A percentile compares a stretch with the other conserved stretches of the same genome.
phyloP scores from a whole-genome alignment of 2,888 invertebrate species.

The Aphodius sticticus region DNA sequence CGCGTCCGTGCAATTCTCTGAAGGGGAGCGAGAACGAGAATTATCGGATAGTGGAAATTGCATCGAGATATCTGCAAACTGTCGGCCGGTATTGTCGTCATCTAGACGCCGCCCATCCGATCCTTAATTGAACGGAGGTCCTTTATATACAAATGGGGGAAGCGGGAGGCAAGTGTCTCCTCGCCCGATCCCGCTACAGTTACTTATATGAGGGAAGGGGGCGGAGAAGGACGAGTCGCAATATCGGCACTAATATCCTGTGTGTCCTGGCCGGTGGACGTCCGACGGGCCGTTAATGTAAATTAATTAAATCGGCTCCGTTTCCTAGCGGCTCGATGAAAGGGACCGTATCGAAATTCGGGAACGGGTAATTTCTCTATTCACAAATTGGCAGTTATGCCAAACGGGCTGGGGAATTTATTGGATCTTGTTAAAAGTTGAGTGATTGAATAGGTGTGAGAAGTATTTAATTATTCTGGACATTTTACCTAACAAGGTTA shows the following conservation, averaged over 20 bases:
- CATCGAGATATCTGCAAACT: slow-evolving; percentile 18
- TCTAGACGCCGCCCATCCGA: slow-evolving; percentile 5
- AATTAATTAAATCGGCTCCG: neutral
- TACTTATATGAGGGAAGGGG: neutral
- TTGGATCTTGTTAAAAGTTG: too few relatives aligned
- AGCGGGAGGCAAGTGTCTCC: neutral
- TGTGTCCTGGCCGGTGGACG: neutral
- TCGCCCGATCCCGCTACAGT: neutral
- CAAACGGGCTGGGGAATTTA: too few relatives aligned
- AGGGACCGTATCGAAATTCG: neutral
- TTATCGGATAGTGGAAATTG: slow-evolving; percentile 13
- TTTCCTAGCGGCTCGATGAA: neutral
- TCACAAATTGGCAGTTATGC: too few relatives aligned
- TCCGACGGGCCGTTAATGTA: neutral
- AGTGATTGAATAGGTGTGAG: too few relatives aligned
- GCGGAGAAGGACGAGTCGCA: neutral
- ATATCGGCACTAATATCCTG: neutral
- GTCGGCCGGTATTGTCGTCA: slow-evolving; percentile 10
- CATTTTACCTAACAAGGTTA: too few relatives aligned
- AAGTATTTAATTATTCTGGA: too few relatives aligned
- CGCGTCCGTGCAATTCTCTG: neutral
- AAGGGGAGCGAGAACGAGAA: neutral
- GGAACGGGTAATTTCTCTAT: neutral
- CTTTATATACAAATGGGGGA: slow-evolving; percentile 18
- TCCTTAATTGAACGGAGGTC: slow-evolving; percentile 18